phyloP scores from a whole-genome alignment of 2,888 invertebrate genomes.

The Epirrhoe alternata region DNA sequence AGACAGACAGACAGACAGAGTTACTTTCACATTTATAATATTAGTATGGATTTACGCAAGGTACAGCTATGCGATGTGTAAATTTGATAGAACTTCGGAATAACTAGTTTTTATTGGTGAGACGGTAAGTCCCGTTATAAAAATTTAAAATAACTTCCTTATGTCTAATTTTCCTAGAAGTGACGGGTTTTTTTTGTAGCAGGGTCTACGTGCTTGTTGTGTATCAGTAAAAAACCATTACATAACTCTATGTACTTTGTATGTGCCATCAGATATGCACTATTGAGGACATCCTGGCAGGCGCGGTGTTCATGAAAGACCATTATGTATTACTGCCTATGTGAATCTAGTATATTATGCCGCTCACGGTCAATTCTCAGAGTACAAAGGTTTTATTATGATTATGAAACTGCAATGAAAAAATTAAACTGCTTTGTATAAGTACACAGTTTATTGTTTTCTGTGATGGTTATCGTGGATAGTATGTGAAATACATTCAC shows the following conservation, averaged over 20 bases:
- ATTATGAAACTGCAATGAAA: slow-evolving; percentile 22
- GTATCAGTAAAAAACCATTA: background rate
- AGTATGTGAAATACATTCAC: background rate
- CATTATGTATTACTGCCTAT: slow-evolving; percentile 18
- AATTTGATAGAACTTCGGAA: too few relatives aligned
- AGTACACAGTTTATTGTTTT: background rate
- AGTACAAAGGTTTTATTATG: slow-evolving; percentile 27
- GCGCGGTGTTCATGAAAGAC: slow-evolving; percentile 50
- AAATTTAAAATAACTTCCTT: too few relatives aligned
- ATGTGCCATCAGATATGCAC: slow-evolving; percentile 50
- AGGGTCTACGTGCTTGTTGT: background rate
- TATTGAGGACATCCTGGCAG: slow-evolving; percentile 67
- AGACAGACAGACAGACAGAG: too few relatives aligned
- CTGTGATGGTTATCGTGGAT: background rate
- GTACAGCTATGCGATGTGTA: too few relatives aligned
- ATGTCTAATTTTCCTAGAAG: too few relatives aligned
- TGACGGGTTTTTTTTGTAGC: too few relatives aligned
- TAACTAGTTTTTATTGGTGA: too few relatives aligned
- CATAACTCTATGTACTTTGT: slow-evolving; percentile 33
- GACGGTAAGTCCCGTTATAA: too few relatives aligned
- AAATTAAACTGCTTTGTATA: slow-evolving; percentile 1
- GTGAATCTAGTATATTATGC: slow-evolving; percentile 30
- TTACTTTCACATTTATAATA: too few relatives aligned
- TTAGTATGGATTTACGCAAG: too few relatives aligned
- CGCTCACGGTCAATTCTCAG: slow-evolving; percentile 36